Conservation (phyloP, 2,797 vertebrate species). For the Perdix hodgsoniae region DNA sequence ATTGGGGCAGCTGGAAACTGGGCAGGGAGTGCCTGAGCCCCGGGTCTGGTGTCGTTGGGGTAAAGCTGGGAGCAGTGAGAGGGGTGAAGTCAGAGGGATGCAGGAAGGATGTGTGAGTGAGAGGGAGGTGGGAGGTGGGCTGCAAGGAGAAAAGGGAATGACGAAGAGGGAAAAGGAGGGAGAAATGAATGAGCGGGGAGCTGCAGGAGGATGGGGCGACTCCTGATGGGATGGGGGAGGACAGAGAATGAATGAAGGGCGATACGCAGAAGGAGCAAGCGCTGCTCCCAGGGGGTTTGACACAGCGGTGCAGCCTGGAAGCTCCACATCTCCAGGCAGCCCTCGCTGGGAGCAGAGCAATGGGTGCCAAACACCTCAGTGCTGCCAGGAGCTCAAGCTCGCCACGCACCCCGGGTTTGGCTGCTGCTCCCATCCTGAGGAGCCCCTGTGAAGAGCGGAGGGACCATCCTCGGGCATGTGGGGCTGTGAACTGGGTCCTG, state of each 20-base stretch:
- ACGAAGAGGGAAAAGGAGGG: background rate
- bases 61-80: background rate
- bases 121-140: accelerated
- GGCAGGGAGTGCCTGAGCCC: background rate
- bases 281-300: background rate
- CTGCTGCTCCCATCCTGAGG: background rate
- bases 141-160: background rate
- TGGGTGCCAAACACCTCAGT: background rate
- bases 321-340: background rate
- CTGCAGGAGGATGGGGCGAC: background rate
- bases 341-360: background rate
- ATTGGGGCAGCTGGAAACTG: background rate
- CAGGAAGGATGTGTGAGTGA: background rate
- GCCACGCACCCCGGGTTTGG: accelerated
- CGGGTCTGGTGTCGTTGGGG: background rate
- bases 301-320: background rate
- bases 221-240: background rate
- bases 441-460: accelerated
- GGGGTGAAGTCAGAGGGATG: background rate
- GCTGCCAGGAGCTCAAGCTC: background rate
- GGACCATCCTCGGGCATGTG: accelerated
- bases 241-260: slow-evolving; percentile 41
- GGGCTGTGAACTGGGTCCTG: background rate
- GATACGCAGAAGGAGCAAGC: background rate
- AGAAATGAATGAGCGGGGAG: slow-evolving; percentile 20